A percentile compares a stretch with the other conserved stretches of the same genome.
These are phyloP conservation scores for Eremophila alpestris DNA, from an alignment of 2,797 vertebrate genomes.

Conservation along the genomic window DNA sequence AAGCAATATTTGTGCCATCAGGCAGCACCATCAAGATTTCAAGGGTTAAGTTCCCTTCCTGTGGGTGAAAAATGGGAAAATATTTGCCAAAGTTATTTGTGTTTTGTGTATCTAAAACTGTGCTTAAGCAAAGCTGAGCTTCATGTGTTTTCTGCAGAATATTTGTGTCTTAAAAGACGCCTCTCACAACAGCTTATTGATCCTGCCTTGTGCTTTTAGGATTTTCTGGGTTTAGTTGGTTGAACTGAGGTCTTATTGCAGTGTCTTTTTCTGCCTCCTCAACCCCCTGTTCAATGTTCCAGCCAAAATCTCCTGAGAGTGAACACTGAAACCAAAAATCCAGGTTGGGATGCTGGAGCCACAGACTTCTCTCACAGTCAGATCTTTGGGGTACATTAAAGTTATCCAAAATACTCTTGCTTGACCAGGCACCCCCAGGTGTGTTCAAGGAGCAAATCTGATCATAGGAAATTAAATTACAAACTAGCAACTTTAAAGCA, in stretches of 20 bases:
- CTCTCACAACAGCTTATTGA: neutral
- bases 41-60: neutral
- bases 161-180: neutral
- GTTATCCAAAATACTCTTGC: neutral
- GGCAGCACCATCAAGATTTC: neutral
- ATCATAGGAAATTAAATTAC: neutral
- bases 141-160: neutral
- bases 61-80: neutral
- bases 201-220: neutral
- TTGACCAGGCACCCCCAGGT: neutral
- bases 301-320: neutral
- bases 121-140: neutral
- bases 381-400: neutral
- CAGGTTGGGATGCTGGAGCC: neutral
- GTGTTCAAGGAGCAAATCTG: neutral
- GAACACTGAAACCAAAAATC: neutral
- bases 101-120: neutral
- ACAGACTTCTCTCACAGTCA: neutral
- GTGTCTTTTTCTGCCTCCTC: neutral
- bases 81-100: neutral
- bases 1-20: neutral
- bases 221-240: neutral
- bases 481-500: neutral
- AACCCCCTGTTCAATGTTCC: neutral
- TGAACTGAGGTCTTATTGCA: neutral